These are phyloP conservation scores for Petrosia ficiformis DNA, from an alignment of 37 sponge, comb jelly and placozoan species.

Conservation along the genomic window DNA sequence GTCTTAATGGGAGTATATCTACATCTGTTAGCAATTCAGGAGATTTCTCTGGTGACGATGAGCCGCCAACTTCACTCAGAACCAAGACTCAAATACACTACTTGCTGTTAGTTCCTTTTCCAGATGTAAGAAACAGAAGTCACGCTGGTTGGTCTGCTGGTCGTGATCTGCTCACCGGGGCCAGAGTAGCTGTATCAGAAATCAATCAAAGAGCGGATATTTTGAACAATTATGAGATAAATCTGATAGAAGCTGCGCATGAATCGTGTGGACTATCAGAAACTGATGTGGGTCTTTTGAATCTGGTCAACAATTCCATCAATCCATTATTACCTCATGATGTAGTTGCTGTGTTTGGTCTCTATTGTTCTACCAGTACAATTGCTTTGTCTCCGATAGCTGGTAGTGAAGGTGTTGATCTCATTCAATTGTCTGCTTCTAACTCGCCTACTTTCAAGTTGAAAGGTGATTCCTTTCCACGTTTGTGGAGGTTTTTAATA, in stretches of 20 bases:
- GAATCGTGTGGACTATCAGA: background rate
- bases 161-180: background rate
- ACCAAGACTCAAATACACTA: too few species aligned
- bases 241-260: background rate
- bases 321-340: background rate
- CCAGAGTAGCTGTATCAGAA: background rate
- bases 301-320: background rate
- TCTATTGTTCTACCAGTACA: background rate
- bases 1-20: too few species aligned
- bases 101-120: too few species aligned
- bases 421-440: slow-evolving; percentile 4
- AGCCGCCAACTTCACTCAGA: too few species aligned
- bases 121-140: background rate
- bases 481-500: background rate
- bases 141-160: background rate
- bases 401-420: background rate
- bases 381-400: background rate
- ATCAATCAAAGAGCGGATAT: background rate
- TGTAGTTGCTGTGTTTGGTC: slow-evolving; percentile 4
- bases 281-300: background rate
- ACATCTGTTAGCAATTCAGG: too few species aligned
- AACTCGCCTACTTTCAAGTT: background rate
- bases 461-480: background rate
- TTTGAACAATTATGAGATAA: background rate
- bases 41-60: too few species aligned